phyloP scores from a whole-genome alignment of 1,140 invertebrate species.

The Stenopsyche tienmushanensis region DNA sequence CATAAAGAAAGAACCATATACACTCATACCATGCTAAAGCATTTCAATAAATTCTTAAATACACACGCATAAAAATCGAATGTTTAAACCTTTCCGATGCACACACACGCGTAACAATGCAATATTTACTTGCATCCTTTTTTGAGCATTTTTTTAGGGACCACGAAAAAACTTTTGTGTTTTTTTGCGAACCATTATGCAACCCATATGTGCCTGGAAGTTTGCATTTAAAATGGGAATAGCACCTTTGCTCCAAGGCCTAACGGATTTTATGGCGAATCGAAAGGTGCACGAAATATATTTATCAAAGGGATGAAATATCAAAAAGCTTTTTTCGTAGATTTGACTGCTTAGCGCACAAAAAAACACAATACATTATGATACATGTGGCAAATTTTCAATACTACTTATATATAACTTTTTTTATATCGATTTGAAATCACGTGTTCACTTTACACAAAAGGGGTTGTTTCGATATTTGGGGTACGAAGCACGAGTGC shows the following conservation, averaged over 20 bases:
- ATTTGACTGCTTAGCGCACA: slow-evolving; percentile 12
- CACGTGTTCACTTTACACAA: slow-evolving; percentile 31
- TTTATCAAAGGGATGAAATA: slow-evolving; percentile 42
- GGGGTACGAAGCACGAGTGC: slow-evolving; percentile 26
- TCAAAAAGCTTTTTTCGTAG: slow-evolving; percentile 31
- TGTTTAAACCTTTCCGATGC: too few relatives aligned
- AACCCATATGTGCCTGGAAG: slow-evolving; percentile 28
- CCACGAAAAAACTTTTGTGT: too few relatives aligned
- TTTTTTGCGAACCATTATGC: too few relatives aligned
- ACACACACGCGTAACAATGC: too few relatives aligned
- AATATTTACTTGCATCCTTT: too few relatives aligned
- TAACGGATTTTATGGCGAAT: slow-evolving; percentile 38
- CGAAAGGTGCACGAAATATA: slow-evolving; percentile 39
- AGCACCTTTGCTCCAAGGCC: slow-evolving; percentile 11
- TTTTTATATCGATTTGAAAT: slow-evolving; percentile 30
- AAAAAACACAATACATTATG: slow-evolving; percentile 39
- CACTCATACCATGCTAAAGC: too few relatives aligned
- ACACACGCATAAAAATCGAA: neutral
- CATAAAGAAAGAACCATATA: slow-evolving; percentile 28
- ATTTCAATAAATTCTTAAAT: too few relatives aligned
- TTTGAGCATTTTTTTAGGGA: too few relatives aligned
- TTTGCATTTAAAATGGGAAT: slow-evolving; percentile 38
- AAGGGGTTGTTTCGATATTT: slow-evolving; percentile 36
- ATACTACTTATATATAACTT: slow-evolving; percentile 36
- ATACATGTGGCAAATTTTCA: slow-evolving; percentile 42